Percentiles rank a stretch among this genome's conserved stretches.
Evolutionary conservation across 2,888 invertebrate genomes (phyloP).

Genomic region (Periphyllus acericola): DNA sequence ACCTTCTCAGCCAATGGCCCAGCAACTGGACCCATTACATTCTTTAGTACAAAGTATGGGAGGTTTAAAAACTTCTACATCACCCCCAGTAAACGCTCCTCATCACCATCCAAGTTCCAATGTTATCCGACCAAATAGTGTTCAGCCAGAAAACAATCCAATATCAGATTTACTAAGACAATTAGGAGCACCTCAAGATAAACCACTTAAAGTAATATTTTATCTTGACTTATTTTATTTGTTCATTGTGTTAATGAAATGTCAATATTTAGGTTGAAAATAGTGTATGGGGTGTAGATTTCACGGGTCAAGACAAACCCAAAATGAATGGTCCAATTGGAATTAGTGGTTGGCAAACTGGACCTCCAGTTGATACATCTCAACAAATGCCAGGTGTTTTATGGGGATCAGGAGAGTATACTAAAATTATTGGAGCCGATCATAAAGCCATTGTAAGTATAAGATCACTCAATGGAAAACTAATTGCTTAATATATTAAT

Average conservation of each 20-base stretch:
- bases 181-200: slow-evolving; percentile 61
- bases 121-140: slow-evolving; percentile 45
- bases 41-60: slow-evolving; percentile 60
- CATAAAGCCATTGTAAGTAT: slow-evolving; percentile 69
- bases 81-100: slow-evolving; percentile 37
- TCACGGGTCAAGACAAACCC: slow-evolving; percentile 34
- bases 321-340: slow-evolving; percentile 55
- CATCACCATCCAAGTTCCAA: slow-evolving; percentile 54
- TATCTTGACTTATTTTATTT: not conserved
- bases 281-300: slow-evolving; percentile 56
- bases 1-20: slow-evolving; percentile 37
- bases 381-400: slow-evolving; percentile 40
- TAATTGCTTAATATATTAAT: not conserved
- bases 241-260: not conserved
- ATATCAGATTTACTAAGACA: slow-evolving; percentile 62
- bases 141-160: slow-evolving; percentile 58
- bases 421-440: slow-evolving; percentile 69
- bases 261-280: slow-evolving; percentile 38
- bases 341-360: slow-evolving; percentile 46
- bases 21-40: slow-evolving; percentile 50
- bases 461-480: slow-evolving; percentile 18
- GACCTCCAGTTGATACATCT: slow-evolving; percentile 24
- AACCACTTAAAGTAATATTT: slow-evolving; percentile 57
- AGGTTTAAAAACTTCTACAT: slow-evolving; percentile 51
- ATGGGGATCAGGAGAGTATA: slow-evolving; percentile 63